These are phyloP conservation scores for Henricia sp. DNA, from an alignment of 53 echinoderm and acorn worm species.

Conservation along the genomic window DNA sequence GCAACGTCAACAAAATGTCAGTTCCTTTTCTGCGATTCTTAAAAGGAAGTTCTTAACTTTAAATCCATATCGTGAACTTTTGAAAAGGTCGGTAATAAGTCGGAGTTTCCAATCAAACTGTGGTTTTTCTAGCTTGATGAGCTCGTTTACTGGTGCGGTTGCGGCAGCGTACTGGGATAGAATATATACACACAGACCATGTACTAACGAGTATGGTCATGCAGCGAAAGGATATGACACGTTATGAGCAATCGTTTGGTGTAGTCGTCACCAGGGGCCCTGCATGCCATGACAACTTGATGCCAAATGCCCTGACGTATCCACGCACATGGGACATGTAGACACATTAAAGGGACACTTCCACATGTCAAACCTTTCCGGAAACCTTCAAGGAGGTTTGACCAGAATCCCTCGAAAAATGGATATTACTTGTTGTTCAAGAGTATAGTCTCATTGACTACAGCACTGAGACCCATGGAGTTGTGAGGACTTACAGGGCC, in stretches of 20 bases:
- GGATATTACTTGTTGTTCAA: neutral
- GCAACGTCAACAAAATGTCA: neutral
- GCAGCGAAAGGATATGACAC: slow-evolving; percentile 43
- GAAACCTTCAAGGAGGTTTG: neutral
- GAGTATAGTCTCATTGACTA: too few relatives aligned
- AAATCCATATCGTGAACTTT: neutral
- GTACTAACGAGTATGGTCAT: neutral
- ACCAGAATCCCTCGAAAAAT: neutral
- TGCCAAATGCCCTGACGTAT: neutral
- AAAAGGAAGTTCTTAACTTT: neutral
- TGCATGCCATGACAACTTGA: neutral
- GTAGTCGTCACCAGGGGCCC: slow-evolving; percentile 33
- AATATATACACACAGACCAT: neutral
- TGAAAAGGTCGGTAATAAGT: neutral
- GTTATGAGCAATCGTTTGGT: slow-evolving; percentile 48
- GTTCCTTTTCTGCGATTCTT: neutral
- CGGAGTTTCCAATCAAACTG: neutral
- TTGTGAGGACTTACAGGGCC: too few relatives aligned
- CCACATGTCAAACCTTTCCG: neutral
- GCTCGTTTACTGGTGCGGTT: neutral
- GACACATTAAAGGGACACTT: neutral
- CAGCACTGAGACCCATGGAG: too few relatives aligned
- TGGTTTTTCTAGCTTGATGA: neutral
- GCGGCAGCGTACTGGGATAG: neutral
- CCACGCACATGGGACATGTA: neutral